Conservation (phyloP, 1,140 invertebrate genomes). For the Limonius californicus region DNA sequence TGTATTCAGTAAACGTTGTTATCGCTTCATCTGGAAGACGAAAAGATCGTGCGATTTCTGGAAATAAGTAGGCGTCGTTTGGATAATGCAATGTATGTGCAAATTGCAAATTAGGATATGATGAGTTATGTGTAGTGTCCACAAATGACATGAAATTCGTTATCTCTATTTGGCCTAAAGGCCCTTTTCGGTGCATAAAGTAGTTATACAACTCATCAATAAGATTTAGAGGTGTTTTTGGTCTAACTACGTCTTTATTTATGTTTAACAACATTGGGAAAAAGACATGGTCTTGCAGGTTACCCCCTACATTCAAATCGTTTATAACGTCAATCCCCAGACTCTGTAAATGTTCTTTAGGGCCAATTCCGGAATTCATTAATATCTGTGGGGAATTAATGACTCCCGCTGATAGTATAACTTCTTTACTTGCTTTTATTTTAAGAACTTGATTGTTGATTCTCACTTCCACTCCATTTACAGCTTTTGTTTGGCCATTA, state of each 20-base stretch:
- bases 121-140: conserved; percentile 20
- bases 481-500: conserved; percentile 8
- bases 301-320: conserved; percentile 47
- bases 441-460: conserved; percentile 41
- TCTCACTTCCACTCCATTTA: conserved; percentile 32
- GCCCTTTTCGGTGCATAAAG: conserved; percentile 35
- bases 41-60: background rate
- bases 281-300: conserved; percentile 53
- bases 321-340: conserved; percentile 38
- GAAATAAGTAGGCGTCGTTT: conserved; percentile 29
- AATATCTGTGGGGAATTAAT: conserved; percentile 60
- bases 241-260: conserved; percentile 7
- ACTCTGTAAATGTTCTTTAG: conserved; percentile 57
- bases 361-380: conserved; percentile 71
- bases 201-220: conserved; percentile 34
- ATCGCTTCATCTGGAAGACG: conserved; percentile 19
- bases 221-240: background rate
- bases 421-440: conserved; percentile 55
- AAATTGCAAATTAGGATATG: conserved; percentile 58
- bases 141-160: conserved; percentile 20
- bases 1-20: conserved; percentile 23
- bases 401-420: conserved; percentile 62
- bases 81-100: conserved; percentile 46
- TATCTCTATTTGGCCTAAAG: conserved; percentile 23
- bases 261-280: conserved; percentile 17